Conservation (phyloP, 2,888 invertebrate species). For the Thereva unica region DNA sequence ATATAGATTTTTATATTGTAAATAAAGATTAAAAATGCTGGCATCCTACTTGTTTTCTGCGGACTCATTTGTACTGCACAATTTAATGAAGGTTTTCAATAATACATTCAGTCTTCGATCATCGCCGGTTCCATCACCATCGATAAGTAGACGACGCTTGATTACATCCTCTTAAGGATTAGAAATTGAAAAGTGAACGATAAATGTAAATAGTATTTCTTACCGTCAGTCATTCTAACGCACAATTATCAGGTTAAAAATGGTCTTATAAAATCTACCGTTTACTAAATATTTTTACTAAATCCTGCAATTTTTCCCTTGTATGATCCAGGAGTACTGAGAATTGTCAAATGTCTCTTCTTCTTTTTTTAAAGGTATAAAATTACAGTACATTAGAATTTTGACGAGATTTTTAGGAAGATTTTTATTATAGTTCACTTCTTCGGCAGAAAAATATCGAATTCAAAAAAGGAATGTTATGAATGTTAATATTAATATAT, state of each 20-base stretch:
- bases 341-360: no score
- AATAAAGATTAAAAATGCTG: conserved; percentile 21
- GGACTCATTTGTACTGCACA: conserved; percentile 72
- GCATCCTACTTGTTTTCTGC: conserved; percentile 66
- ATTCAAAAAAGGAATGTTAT: no score
- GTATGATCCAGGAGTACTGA: no score
- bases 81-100: conserved; percentile 81
- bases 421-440: no score
- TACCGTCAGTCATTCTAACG: conserved; percentile 36
- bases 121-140: conserved; percentile 97
- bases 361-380: no score
- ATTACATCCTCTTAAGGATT: conserved; percentile 83
- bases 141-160: conserved; percentile 84
- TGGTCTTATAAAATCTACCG: no score
- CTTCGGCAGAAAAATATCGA: no score
- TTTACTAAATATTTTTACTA: no score
- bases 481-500: no score
- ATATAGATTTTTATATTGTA: background rate
- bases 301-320: no score
- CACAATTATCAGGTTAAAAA: background rate
- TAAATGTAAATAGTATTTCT: background rate
- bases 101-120: conserved; percentile 86
- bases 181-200: conserved; percentile 45
- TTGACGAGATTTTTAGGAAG: no score
- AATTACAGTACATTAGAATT: no score